Conservation (phyloP, 92 coral and sea anemone species). For the Actinostola sp. region DNA sequence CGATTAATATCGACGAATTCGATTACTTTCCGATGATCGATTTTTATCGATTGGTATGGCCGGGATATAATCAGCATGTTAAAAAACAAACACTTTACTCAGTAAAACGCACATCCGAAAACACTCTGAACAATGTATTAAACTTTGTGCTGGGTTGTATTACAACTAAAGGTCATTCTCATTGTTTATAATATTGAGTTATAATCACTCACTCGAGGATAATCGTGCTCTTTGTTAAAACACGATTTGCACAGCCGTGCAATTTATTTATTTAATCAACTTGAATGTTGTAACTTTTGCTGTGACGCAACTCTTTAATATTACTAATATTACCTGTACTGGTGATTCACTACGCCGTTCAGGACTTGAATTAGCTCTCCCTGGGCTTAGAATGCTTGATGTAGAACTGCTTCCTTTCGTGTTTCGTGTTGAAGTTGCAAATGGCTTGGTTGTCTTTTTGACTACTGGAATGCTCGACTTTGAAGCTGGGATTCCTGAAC, state of each 20-base stretch:
- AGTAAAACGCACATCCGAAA: too few relatives aligned
- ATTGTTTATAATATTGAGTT: too few relatives aligned
- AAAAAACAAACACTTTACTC: too few relatives aligned
- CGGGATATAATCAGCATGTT: not conserved
- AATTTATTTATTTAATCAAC: not conserved
- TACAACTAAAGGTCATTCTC: too few relatives aligned
- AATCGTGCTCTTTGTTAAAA: not conserved
- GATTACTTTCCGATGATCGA: too few relatives aligned
- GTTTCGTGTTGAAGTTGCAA: constrained; percentile 7
- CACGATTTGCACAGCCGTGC: not conserved
- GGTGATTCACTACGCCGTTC: not conserved
- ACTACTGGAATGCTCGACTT: constrained; percentile 69
- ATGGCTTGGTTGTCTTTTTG: constrained; percentile 21
- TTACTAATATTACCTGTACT: constrained; percentile 3
- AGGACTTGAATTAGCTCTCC: not conserved
- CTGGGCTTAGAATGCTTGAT: constrained; percentile 27
- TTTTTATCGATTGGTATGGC: too few relatives aligned
- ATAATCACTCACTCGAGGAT: too few relatives aligned
- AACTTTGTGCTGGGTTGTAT: too few relatives aligned
- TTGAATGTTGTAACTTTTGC: not conserved
- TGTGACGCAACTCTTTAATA: not conserved
- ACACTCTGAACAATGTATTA: too few relatives aligned
- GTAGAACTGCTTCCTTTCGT: not conserved
- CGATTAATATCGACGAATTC: too few relatives aligned
- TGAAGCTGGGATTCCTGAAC: constrained; percentile 71